Evolutionary conservation across 2,113 vertebrate genomes (phyloP).

Genomic region (Phycodurus eques): DNA sequence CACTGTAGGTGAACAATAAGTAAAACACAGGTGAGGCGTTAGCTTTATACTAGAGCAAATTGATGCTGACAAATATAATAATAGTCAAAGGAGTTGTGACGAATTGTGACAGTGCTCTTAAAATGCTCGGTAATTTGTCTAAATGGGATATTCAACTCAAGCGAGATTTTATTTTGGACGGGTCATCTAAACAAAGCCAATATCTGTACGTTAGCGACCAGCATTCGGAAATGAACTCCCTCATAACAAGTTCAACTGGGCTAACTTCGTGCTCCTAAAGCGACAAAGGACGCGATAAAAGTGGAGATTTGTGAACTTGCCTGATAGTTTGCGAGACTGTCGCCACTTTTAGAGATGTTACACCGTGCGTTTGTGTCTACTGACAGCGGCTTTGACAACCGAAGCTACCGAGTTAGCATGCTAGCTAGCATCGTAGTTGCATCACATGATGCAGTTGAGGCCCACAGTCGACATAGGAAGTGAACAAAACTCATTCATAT

Average conservation of each 20-base stretch:
- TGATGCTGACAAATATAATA: not conserved
- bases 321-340: conserved; percentile 3
- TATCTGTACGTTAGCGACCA: conserved; percentile 30
- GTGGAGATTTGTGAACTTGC: conserved; percentile 21
- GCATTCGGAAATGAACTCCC: conserved; percentile 31
- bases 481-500: not conserved
- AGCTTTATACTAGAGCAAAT: not conserved
- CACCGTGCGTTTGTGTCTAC: conserved; percentile 9
- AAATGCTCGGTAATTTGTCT: not conserved
- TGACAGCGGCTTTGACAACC: conserved; percentile 44
- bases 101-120: not conserved
- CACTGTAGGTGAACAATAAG: not conserved
- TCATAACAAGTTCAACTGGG: conserved; percentile 39
- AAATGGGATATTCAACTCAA: not conserved
- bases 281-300: not conserved
- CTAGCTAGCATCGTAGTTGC: conserved; percentile 16
- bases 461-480: conserved; percentile 7
- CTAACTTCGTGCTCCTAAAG: not conserved
- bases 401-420: conserved; percentile 47
- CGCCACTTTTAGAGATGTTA: not conserved
- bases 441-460: conserved; percentile 52
- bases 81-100: not conserved
- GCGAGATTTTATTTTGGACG: conserved; percentile 29
- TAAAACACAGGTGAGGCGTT: not conserved
- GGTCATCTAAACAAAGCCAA: conserved; percentile 38